Conservation (phyloP, 2,113 vertebrate genomes). For the Platichthys stellatus region DNA sequence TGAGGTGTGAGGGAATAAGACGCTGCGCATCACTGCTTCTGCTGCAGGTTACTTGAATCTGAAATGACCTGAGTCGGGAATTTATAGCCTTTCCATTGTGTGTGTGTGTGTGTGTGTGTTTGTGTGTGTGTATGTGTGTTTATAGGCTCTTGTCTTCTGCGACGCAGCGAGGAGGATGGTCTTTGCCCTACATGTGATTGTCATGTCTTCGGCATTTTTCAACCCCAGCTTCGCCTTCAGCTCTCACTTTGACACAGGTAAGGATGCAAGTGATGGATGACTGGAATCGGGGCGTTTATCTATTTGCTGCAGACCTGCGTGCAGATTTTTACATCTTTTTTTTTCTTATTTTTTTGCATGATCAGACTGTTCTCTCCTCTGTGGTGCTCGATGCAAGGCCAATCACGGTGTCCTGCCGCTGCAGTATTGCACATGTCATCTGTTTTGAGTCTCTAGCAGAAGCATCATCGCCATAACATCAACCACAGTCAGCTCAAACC, state of each 20-base stretch:
- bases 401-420: neutral
- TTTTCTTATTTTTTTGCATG: neutral
- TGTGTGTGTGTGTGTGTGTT: neutral
- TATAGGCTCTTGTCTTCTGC: constrained; percentile 61
- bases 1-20: constrained; percentile 68
- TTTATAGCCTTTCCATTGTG: constrained; percentile 50
- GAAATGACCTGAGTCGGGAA: constrained; percentile 51
- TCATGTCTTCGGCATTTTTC: constrained; percentile 90
- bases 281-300: neutral
- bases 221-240: constrained; percentile 93
- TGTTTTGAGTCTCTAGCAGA: neutral
- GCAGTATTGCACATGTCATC: neutral
- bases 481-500: neutral
- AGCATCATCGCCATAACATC: constrained; percentile 10
- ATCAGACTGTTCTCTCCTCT: constrained; percentile 11
- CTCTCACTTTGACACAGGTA: constrained; percentile 92
- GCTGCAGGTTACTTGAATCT: constrained; percentile 31
- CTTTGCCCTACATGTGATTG: constrained; percentile 78
- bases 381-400: constrained; percentile 22
- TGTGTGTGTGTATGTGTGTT: constrained; percentile 6
- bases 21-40: constrained; percentile 57
- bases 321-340: neutral
- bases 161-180: constrained; percentile 79
- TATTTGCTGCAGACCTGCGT: constrained; percentile 5
- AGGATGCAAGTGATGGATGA: constrained; percentile 63